These are phyloP conservation scores for Eudasyphora cyanicolor DNA, from an alignment of 2,888 invertebrate species.

Conservation along the genomic window DNA sequence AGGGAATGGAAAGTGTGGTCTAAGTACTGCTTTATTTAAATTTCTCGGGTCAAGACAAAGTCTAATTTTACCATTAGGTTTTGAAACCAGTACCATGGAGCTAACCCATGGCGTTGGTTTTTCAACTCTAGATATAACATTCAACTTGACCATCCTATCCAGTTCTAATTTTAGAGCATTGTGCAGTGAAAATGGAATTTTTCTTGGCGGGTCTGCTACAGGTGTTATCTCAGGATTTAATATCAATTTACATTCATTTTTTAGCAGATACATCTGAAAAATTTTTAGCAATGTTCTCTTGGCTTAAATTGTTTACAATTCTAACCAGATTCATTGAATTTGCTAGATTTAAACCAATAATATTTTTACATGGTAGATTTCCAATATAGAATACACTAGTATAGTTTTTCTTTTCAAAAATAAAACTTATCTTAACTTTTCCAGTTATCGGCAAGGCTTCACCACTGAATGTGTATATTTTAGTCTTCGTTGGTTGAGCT, in stretches of 20 bases:
- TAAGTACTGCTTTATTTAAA: slow-evolving; percentile 10
- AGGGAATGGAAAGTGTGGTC: no score
- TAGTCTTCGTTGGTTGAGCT: background rate
- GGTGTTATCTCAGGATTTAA: background rate
- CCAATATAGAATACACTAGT: background rate
- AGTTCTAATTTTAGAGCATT: no score
- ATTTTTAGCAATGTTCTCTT: background rate
- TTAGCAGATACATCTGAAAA: background rate
- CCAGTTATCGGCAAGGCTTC: no score
- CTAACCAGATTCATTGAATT: background rate
- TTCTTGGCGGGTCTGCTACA: background rate
- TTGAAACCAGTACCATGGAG: slow-evolving; percentile 2
- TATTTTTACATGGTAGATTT: background rate
- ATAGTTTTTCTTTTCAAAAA: no score
- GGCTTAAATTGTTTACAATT: background rate
- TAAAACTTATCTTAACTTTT: no score
- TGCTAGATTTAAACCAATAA: no score
- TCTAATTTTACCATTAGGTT: slow-evolving; percentile 10
- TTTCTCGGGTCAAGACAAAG: slow-evolving; percentile 16
- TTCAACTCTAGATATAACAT: no score
- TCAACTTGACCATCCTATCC: no score
- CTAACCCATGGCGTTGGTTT: no score
- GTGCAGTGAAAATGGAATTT: no score
- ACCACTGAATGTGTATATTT: no score
- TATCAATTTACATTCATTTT: no score